Conservation (phyloP, 92 coral and sea anemone genomes). For the Palythoa grandis region DNA sequence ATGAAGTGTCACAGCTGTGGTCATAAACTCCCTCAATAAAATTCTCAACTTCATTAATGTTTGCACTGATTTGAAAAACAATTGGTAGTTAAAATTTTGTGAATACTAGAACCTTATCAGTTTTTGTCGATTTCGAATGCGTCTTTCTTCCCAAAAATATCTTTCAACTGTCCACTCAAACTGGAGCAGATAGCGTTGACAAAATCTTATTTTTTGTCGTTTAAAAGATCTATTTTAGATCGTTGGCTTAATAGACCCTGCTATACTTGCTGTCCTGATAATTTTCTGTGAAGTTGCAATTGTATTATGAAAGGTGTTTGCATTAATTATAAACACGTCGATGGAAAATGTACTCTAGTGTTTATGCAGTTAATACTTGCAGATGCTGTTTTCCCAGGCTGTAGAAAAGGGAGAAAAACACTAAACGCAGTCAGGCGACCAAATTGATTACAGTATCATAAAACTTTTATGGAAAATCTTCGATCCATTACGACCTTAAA, state of each 20-base stretch:
- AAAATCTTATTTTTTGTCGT: not conserved
- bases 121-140: constrained; percentile 3
- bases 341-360: constrained; percentile 76
- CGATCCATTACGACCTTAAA: constrained; percentile 62
- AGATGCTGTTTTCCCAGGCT: constrained; percentile 86
- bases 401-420: constrained; percentile 57
- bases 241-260: constrained; percentile 10
- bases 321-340: constrained; percentile 76
- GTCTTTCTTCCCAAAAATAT: not conserved
- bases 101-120: constrained; percentile 13
- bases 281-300: constrained; percentile 36
- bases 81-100: constrained; percentile 26
- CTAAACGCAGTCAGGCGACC: constrained; percentile 53
- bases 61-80: constrained; percentile 48
- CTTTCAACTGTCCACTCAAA: not conserved
- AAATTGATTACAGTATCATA: constrained; percentile 73
- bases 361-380: constrained; percentile 63
- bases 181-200: not conserved
- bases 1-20: constrained; percentile 24
- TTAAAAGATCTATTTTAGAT: not conserved
- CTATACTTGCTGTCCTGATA: constrained; percentile 18
- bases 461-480: constrained; percentile 73
- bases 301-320: constrained; percentile 76
- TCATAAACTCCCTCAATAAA: constrained; percentile 33
- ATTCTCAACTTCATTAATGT: constrained; percentile 44